Evolutionary conservation across 2,113 vertebrate genomes (phyloP).

Genomic region (Chloropsis hardwickii): DNA sequence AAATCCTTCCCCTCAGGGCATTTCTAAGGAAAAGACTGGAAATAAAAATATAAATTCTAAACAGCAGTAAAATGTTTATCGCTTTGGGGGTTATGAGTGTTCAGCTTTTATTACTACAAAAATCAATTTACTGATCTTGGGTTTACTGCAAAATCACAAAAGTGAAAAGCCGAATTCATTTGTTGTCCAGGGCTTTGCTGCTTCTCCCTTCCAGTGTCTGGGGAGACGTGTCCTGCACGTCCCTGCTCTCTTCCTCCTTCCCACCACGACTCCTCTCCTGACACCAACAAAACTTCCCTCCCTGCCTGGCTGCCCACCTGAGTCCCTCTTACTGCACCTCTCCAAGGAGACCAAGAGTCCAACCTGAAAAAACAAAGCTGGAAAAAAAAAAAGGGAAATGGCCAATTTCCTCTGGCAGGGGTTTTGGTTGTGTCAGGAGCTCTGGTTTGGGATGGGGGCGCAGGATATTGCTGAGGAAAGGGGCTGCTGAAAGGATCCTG

Average conservation of each 20-base stretch:
- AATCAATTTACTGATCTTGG: constrained; percentile 68
- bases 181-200: neutral
- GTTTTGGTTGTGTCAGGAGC: neutral
- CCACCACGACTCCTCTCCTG: neutral
- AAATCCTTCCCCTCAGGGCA: constrained; percentile 39
- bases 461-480: neutral
- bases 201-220: neutral
- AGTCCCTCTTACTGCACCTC: neutral
- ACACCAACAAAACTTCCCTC: neutral
- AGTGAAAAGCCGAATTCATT: constrained; percentile 44
- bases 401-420: neutral
- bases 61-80: constrained; percentile 70
- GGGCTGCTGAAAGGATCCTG: neutral
- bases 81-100: constrained; percentile 62
- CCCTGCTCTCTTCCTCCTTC: neutral
- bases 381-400: neutral
- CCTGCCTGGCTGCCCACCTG: neutral
- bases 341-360: neutral
- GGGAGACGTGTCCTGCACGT: rapidly evolving
- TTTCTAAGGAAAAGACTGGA: constrained; percentile 44
- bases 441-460: neutral
- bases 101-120: constrained; percentile 66
- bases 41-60: constrained; percentile 71
- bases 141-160: constrained; percentile 61
- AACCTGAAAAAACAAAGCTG: neutral